Evolutionary conservation across 1,140 invertebrate genomes (phyloP).

Genomic region (Drosophila eugracilis): DNA sequence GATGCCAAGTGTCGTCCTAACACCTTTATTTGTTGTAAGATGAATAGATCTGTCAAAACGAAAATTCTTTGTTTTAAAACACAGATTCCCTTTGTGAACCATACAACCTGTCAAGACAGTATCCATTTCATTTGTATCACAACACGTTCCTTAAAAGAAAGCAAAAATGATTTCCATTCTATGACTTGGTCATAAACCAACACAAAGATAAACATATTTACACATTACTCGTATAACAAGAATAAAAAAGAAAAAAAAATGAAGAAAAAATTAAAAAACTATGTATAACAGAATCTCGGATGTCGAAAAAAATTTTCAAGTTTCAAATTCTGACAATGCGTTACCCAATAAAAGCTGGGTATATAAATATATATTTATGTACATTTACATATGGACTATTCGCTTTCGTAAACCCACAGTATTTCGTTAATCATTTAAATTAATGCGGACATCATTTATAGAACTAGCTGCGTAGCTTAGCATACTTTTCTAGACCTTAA

Average conservation of each 20-base stretch:
- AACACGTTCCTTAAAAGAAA: slow-evolving; percentile 48
- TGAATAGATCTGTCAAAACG: slow-evolving; percentile 31
- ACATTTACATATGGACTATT: slow-evolving; percentile 41
- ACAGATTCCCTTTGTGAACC: slow-evolving; percentile 28
- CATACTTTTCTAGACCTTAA: slow-evolving; percentile 36
- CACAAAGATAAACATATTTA: slow-evolving; percentile 39
- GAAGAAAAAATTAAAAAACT: slow-evolving; percentile 21
- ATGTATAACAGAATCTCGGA: slow-evolving; percentile 32
- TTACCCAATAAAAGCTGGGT: slow-evolving; percentile 43
- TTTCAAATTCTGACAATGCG: slow-evolving; percentile 10
- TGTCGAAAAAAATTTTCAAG: slow-evolving; percentile 24
- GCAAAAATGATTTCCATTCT: slow-evolving; percentile 20
- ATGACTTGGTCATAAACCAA: slow-evolving; percentile 45
- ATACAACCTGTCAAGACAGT: slow-evolving; percentile 18
- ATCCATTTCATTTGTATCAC: slow-evolving; percentile 36
- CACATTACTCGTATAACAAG: slow-evolving; percentile 27
- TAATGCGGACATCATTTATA: slow-evolving; percentile 19
- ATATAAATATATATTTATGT: slow-evolving; percentile 23
- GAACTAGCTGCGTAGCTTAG: slow-evolving; percentile 31
- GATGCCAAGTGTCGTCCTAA: slow-evolving; percentile 2
- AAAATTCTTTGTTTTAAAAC: slow-evolving; percentile 50
- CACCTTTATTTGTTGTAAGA: slow-evolving; percentile 27
- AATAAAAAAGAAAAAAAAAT: slow-evolving; percentile 32
- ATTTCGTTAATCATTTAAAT: slow-evolving; percentile 54
- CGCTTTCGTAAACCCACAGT: slow-evolving; percentile 50